These are phyloP conservation scores for Drosophila ustulata DNA, from an alignment of 2,888 invertebrate species.

Conservation along the genomic window DNA sequence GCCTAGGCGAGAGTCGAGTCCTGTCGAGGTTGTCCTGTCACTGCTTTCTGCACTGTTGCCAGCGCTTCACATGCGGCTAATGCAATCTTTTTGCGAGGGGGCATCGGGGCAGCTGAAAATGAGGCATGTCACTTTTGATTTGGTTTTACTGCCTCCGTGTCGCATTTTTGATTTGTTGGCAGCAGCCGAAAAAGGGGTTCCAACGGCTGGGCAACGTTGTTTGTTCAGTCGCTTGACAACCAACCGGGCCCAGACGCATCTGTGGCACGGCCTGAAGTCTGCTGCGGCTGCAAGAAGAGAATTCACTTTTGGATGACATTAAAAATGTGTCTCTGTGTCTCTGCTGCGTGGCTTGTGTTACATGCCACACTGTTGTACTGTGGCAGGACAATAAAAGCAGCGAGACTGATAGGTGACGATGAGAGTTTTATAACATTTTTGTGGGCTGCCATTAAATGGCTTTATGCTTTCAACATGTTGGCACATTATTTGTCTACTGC, in stretches of 20 bases:
- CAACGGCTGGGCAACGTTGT: conserved; percentile 30
- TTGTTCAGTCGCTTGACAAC: conserved; percentile 50
- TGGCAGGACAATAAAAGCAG: neutral
- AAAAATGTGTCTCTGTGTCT: conserved; percentile 32
- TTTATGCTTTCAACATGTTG: neutral
- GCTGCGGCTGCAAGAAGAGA: neutral
- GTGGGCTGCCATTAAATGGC: conserved; percentile 11
- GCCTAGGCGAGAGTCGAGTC: neutral
- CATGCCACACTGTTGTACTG: neutral
- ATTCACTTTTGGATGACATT: conserved; percentile 38
- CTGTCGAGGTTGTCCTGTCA: neutral
- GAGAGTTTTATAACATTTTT: conserved; percentile 3
- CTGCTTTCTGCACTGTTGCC: conserved; percentile 29
- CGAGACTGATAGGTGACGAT: neutral
- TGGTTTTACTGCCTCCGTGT: conserved; percentile 59
- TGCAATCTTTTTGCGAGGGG: conserved; percentile 63
- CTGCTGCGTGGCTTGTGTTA: neutral
- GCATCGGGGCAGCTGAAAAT: conserved; percentile 63
- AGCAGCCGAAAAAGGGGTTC: conserved; percentile 13
- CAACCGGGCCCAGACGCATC: conserved; percentile 15
- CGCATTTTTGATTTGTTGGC: conserved; percentile 65
- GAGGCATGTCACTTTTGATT: conserved; percentile 79
- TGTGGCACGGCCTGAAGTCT: neutral
- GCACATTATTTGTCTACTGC: neutral
- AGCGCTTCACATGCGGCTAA: conserved; percentile 56